phyloP scores from a whole-genome alignment of 2,113 vertebrate genomes.

The Tautogolabrus adspersus region DNA sequence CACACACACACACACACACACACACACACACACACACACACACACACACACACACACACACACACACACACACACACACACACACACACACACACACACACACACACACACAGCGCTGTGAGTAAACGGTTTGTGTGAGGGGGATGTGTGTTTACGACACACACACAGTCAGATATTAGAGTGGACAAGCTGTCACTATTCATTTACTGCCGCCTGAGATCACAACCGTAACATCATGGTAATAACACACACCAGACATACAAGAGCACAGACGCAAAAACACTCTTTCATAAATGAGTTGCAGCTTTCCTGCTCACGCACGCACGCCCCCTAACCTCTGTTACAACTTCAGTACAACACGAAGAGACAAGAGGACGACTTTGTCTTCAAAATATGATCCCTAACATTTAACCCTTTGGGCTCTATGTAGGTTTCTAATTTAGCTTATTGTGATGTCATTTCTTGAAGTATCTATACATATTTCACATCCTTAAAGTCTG shows the following conservation, averaged over 20 bases:
- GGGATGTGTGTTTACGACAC: constrained; percentile 33
- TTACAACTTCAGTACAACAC: background rate
- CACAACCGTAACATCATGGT: constrained; percentile 44
- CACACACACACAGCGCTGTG: constrained; percentile 37
- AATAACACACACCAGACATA: constrained; percentile 46
- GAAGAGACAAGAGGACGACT: background rate
- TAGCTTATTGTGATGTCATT: background rate
- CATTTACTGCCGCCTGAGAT: constrained; percentile 58
- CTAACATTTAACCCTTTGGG: too few relatives aligned
- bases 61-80: too few relatives aligned
- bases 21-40: too few relatives aligned
- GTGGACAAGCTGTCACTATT: constrained; percentile 64
- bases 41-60: too few relatives aligned
- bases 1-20: too few relatives aligned
- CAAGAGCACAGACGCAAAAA: constrained; percentile 25
- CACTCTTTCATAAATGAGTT: constrained; percentile 37
- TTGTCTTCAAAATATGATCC: background rate
- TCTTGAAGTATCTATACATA: too few relatives aligned
- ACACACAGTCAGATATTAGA: constrained; percentile 38
- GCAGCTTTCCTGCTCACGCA: constrained; percentile 32
- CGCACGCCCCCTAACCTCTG: constrained; percentile 1
- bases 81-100: constrained; percentile 1
- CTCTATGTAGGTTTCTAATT: background rate
- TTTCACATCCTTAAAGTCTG: too few relatives aligned
- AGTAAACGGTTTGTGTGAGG: constrained; percentile 41